Base-by-base conservation (phyloP, 1,140 invertebrate genomes). In the Sitodiplosis mosellana region DNA sequence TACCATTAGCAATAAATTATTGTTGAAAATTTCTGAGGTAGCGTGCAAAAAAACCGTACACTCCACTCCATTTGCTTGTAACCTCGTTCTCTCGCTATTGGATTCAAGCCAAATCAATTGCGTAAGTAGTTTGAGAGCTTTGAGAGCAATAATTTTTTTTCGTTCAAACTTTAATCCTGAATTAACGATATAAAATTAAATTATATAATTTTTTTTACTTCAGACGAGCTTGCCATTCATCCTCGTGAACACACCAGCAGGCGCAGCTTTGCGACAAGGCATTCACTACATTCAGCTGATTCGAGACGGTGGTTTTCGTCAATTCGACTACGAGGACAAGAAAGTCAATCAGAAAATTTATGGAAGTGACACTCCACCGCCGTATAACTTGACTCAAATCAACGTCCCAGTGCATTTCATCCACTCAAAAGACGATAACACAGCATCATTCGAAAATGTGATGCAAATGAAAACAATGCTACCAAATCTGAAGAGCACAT, bases 401-500 rank as follows among this genome's bases (percentile, higher is more conserved):
- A 69, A 61, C 33, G 67, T 76, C 10, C 81, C 82, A 1, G 66
- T 80, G 1, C 74, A 72, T 40, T 59, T 85, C 18, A 77, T 78
- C 57, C 83, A 77, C 55, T 74, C 74, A 4, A 68, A 72, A 27
- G 81, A 84, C 50, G 85, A 87, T 60, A 27, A 3, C 3, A 27
- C 27, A 27, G 27, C 27, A 5, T 27, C 27, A 27, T 27, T 27
- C 10, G 27, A 27, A 27, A 27, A 27, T 27, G 27, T 27, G 3
- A 27, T 27, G 3, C 27, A 27, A 27, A 3, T 27, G 27, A 27
- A 27, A 27, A 5, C 27, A 27, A 10, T 27, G 27, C 27, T 27
- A 27, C 27, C 27, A 10, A 27, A 27, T 27, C 27, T 27, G 3
- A 27, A 27, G 10, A 5, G 4, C 27, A 27, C 27, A 27, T 27